Percentiles rank a stretch among this genome's conserved stretches.
Conservation (phyloP, 2,888 invertebrate species). For the Quadroppia sp. region DNA sequence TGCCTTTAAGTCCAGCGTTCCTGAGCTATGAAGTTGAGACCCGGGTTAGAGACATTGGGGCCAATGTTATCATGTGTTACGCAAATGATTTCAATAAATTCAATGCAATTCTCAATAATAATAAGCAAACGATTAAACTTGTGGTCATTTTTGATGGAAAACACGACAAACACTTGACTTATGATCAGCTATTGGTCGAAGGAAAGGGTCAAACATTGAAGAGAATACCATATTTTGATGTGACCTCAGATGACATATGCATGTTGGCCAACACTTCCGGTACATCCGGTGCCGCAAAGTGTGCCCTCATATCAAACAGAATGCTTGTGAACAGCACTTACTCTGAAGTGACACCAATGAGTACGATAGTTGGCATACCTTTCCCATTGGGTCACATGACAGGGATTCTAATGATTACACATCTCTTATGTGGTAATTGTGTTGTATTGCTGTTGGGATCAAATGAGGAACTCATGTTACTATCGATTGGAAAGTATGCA, state of each 20-base stretch:
- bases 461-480: neutral
- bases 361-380: neutral
- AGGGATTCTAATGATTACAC: neutral
- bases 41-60: neutral
- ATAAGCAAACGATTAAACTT: neutral
- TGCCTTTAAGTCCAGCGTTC: conserved; percentile 10
- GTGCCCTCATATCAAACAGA: neutral
- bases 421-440: neutral
- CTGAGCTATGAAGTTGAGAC: neutral
- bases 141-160: conserved; percentile 9
- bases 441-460: neutral
- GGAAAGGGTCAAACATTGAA: neutral
- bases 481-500: neutral
- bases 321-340: neutral
- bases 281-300: neutral
- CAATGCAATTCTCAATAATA: neutral
- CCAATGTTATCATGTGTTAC: neutral
- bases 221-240: conserved; percentile 10
- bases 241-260: neutral
- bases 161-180: neutral
- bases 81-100: neutral
- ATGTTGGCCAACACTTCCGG: neutral
- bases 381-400: neutral
- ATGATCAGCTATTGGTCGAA: neutral
- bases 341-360: no score